Conservation (phyloP, 2,888 invertebrate genomes). For the Orthosia gothica region DNA sequence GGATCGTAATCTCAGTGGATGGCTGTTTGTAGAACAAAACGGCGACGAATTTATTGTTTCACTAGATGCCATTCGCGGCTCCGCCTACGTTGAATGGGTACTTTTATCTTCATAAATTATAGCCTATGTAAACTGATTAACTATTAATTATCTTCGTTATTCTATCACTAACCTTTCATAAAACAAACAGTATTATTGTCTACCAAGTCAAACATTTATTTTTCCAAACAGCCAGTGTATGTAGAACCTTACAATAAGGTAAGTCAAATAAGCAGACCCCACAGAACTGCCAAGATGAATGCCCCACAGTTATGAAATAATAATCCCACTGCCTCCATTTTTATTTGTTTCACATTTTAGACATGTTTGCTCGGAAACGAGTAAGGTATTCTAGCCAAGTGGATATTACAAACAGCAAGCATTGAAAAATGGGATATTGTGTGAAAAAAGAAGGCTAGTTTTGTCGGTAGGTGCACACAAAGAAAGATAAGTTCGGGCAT, state of each 20-base stretch:
- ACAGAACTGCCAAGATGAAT: slow-evolving; percentile 45
- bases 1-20: background rate
- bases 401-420: slow-evolving; percentile 41
- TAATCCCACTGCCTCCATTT: slow-evolving; percentile 37
- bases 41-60: too few species aligned
- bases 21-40: too few species aligned
- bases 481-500: background rate
- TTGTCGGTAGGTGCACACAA: too few species aligned
- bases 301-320: slow-evolving; percentile 44
- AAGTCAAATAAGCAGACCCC: slow-evolving; percentile 8
- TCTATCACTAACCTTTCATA: too few species aligned
- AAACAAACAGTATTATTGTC: too few species aligned
- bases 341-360: slow-evolving; percentile 54
- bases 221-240: slow-evolving; percentile 7
- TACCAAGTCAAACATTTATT: too few species aligned
- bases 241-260: slow-evolving; percentile 18
- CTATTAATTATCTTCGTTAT: too few species aligned
- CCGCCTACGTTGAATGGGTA: too few species aligned
- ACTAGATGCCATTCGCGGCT: too few species aligned
- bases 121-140: too few species aligned
- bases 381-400: slow-evolving; percentile 19
- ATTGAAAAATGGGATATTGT: slow-evolving; percentile 18
- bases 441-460: background rate
- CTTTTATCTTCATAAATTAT: too few species aligned
- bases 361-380: slow-evolving; percentile 22